Percentiles rank a stretch among this genome's conserved stretches.
These are phyloP conservation scores for Myioborus melanocephalus DNA, from an alignment of 2,797 vertebrate species.

Conservation along the genomic window DNA sequence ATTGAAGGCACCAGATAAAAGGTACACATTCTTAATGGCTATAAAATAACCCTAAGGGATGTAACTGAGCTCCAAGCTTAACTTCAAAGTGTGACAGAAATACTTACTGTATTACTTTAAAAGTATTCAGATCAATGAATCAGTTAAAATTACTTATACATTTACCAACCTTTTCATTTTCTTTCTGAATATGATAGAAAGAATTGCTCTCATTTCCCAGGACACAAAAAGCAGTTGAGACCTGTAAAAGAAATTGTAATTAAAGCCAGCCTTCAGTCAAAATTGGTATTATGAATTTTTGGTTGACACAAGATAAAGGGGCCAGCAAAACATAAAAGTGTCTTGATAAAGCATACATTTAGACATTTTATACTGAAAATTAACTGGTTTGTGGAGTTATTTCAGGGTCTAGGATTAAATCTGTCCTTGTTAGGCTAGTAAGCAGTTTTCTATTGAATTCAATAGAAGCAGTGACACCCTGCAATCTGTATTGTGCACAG, in stretches of 20 bases:
- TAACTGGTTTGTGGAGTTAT: not conserved
- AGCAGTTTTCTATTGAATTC: not conserved
- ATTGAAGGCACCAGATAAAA: slow-evolving; percentile 83
- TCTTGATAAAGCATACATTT: slow-evolving; percentile 52
- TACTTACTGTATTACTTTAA: slow-evolving; percentile 70
- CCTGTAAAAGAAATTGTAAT: slow-evolving; percentile 69
- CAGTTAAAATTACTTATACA: slow-evolving; percentile 74
- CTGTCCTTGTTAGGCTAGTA: not conserved
- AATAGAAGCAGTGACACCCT: not conserved
- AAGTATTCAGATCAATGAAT: slow-evolving; percentile 75
- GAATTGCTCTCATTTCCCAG: slow-evolving; percentile 53
- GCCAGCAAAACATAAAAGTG: slow-evolving; percentile 66
- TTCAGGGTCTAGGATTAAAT: slow-evolving; percentile 1
- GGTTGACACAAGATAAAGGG: slow-evolving; percentile 70
- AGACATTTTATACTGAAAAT: slow-evolving; percentile 54
- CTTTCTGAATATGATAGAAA: slow-evolving; percentile 67
- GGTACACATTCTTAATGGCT: slow-evolving; percentile 78
- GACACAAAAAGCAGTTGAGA: slow-evolving; percentile 60
- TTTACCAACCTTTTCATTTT: slow-evolving; percentile 75
- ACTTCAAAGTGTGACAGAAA: slow-evolving; percentile 80
- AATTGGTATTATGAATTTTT: slow-evolving; percentile 68
- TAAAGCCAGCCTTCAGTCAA: slow-evolving; percentile 68
- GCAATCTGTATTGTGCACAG: not conserved
- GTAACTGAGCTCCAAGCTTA: slow-evolving; percentile 56
- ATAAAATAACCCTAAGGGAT: slow-evolving; percentile 75